A percentile compares a stretch with the other conserved stretches of the same genome.
Evolutionary conservation across 2,888 invertebrate species (phyloP).

Genomic region (Drosophila greeni): DNA sequence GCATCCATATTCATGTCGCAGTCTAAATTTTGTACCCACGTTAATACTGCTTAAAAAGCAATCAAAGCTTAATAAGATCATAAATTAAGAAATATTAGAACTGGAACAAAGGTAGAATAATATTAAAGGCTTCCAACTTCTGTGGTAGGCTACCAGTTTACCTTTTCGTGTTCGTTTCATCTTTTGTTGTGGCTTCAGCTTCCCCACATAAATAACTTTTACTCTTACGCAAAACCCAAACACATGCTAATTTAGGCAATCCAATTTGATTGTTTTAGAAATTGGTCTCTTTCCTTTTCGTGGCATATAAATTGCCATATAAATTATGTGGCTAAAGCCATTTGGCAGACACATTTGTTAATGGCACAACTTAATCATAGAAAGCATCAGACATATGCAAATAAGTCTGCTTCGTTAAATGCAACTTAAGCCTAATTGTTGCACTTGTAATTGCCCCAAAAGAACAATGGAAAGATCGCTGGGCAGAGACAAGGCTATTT

Average conservation of each 20-base stretch:
- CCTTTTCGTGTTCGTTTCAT: background rate
- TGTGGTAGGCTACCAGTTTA: too few relatives aligned
- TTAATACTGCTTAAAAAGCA: too few relatives aligned
- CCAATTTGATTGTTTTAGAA: slow-evolving; percentile 47
- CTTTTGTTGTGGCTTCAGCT: slow-evolving; percentile 6
- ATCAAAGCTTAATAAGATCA: too few relatives aligned
- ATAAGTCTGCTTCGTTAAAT: slow-evolving; percentile 6
- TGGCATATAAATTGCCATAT: slow-evolving; percentile 42
- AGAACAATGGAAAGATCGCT: slow-evolving; percentile 28
- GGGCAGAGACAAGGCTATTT: slow-evolving; percentile 26
- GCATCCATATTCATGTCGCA: too few relatives aligned
- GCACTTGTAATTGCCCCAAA: slow-evolving; percentile 28
- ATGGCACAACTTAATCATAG: slow-evolving; percentile 17
- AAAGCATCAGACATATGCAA: slow-evolving; percentile 29
- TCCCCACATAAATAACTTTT: slow-evolving; percentile 65
- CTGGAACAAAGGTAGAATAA: too few relatives aligned
- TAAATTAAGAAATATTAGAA: too few relatives aligned
- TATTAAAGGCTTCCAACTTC: too few relatives aligned
- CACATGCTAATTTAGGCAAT: slow-evolving; percentile 51
- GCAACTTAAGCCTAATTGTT: slow-evolving; percentile 24
- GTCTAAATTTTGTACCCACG: too few relatives aligned
- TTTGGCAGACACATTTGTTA: slow-evolving; percentile 17
- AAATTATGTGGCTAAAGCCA: slow-evolving; percentile 14
- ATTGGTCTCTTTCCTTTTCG: slow-evolving; percentile 48
- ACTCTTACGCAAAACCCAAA: slow-evolving; percentile 58